Percentiles rank a stretch among this genome's conserved stretches.
Evolutionary conservation across 2,888 invertebrate genomes (phyloP).

Genomic region (Maniola hyperantus): DNA sequence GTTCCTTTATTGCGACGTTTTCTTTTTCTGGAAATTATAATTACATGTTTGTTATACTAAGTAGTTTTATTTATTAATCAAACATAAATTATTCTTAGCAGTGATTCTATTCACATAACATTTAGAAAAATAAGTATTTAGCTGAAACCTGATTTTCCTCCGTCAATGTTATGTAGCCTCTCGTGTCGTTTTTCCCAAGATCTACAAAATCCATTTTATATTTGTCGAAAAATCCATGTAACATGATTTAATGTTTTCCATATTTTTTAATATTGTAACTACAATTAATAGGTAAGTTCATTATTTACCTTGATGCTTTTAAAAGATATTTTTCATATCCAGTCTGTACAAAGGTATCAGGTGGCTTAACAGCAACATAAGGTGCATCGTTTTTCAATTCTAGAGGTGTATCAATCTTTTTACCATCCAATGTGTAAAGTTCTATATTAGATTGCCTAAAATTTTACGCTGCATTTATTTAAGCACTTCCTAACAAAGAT

Average conservation of each 20-base stretch:
- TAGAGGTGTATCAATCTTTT: conserved; percentile 53
- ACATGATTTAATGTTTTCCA: background rate
- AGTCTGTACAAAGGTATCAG: conserved; percentile 58
- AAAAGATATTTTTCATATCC: conserved; percentile 69
- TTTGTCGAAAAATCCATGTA: background rate
- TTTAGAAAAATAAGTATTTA: background rate
- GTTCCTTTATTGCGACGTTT: background rate
- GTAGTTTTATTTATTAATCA: too few relatives aligned
- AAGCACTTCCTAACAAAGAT: background rate
- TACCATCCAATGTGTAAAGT: conserved; percentile 61
- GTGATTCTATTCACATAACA: background rate
- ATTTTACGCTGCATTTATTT: background rate
- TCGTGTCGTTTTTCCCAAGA: conserved; percentile 67
- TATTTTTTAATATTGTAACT: background rate
- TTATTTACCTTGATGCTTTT: conserved; percentile 60
- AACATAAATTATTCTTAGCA: too few relatives aligned
- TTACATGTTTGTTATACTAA: background rate
- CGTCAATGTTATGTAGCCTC: conserved; percentile 41
- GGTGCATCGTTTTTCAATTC: conserved; percentile 56
- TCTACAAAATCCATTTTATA: conserved; percentile 46
- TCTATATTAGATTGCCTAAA: conserved; percentile 57
- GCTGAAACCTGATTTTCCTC: conserved; percentile 38
- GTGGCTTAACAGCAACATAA: conserved; percentile 65
- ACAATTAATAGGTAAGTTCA: background rate
- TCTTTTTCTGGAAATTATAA: conserved; percentile 12